Conservation (phyloP, 2,113 vertebrate genomes). For the Rhinogobius similis region DNA sequence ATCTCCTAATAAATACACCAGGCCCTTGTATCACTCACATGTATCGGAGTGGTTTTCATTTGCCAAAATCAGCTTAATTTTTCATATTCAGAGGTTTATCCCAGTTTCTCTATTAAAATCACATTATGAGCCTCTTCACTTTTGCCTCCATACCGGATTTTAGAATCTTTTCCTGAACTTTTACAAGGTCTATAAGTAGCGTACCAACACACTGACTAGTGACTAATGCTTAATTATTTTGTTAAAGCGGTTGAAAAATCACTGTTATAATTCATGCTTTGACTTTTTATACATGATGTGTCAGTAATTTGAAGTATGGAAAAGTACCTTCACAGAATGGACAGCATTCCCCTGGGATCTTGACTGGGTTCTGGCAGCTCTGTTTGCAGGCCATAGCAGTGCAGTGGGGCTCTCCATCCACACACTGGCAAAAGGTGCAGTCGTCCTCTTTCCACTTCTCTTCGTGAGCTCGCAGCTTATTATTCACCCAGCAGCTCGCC, state of each 20-base stretch:
- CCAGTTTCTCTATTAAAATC: too few species aligned
- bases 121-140: too few species aligned
- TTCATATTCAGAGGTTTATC: too few species aligned
- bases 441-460: conserved; percentile 85
- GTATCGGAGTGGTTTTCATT: too few species aligned
- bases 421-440: conserved; percentile 84
- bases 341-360: conserved; percentile 83
- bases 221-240: too few species aligned
- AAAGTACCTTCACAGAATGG: conserved; percentile 81
- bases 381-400: conserved; percentile 85
- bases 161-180: too few species aligned
- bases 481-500: conserved; percentile 80
- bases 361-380: conserved; percentile 81
- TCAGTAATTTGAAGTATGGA: neutral
- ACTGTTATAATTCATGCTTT: conserved; percentile 8
- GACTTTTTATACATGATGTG: neutral
- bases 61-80: too few species aligned
- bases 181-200: too few species aligned
- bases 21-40: too few species aligned
- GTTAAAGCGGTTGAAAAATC: neutral
- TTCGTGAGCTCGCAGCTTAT: conserved; percentile 76
- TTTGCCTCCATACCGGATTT: too few species aligned
- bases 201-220: too few species aligned
- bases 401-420: conserved; percentile 79
- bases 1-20: too few species aligned